These are phyloP conservation scores for Synanthedon formicaeformis DNA, from an alignment of 2,888 invertebrate genomes.

Conservation along the genomic window DNA sequence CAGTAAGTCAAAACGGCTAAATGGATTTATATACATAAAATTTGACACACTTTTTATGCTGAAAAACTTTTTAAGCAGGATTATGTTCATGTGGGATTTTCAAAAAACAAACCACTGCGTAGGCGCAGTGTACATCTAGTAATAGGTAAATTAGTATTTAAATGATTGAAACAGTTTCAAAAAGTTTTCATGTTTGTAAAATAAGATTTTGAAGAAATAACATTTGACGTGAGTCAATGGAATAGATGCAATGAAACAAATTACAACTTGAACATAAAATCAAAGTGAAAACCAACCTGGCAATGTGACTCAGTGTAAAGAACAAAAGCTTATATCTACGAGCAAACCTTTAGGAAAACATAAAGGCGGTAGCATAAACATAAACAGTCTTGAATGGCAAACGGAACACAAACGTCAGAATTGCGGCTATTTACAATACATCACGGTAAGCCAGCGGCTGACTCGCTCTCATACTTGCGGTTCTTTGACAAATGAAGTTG, in stretches of 20 bases:
- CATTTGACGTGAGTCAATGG: not conserved
- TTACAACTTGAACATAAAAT: not conserved
- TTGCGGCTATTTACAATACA: conserved; percentile 46
- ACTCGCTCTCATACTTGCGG: conserved; percentile 30
- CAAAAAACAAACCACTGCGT: no score
- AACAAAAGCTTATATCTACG: not conserved
- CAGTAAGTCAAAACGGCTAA: no score
- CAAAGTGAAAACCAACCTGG: conserved; percentile 14
- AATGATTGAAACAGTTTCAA: no score
- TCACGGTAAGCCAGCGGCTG: conserved; percentile 29
- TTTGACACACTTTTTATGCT: no score
- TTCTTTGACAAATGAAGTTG: conserved; percentile 60
- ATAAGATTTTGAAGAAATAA: not conserved
- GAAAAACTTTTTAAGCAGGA: no score
- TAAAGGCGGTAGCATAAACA: conserved; percentile 12
- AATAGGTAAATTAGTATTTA: no score
- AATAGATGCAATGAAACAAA: not conserved
- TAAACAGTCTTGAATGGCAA: conserved; percentile 18
- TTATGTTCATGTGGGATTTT: no score
- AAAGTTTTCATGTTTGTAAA: no score
- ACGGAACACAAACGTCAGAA: conserved; percentile 48
- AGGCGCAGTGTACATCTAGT: no score
- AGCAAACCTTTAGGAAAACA: conserved; percentile 38
- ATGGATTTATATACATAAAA: no score
- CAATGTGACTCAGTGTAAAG: conserved; percentile 14